A percentile compares a stretch with the other conserved stretches of the same genome.
These are phyloP conservation scores for Pteromalus puparum DNA, from an alignment of 1,140 invertebrate genomes.

Conservation along the genomic window DNA sequence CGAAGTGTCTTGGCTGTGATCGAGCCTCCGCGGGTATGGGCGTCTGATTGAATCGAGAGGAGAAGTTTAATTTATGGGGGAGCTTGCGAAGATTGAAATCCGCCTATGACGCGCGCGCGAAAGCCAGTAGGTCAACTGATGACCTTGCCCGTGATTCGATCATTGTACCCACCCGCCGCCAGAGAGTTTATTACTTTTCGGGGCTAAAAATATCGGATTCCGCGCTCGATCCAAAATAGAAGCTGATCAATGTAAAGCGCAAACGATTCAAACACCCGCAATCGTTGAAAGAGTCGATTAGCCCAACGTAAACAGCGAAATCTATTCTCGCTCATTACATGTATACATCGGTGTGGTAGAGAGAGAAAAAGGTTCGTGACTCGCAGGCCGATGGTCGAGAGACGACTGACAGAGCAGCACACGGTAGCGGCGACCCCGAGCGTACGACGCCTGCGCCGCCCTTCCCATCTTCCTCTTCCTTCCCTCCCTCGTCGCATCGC, in stretches of 20 bases:
- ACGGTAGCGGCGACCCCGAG: conserved; percentile 54
- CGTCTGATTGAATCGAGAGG: background rate
- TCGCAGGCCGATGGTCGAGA: conserved; percentile 67
- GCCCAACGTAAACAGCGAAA: background rate
- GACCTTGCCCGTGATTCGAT: background rate
- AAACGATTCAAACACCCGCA: too few relatives aligned
- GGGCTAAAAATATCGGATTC: background rate
- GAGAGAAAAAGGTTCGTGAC: conserved; percentile 44
- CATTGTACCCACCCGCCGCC: background rate
- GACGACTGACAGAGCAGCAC: conserved; percentile 59
- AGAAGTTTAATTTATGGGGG: background rate
- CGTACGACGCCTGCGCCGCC: conserved; percentile 64
- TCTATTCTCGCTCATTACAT: too few relatives aligned
- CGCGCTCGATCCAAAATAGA: too few relatives aligned
- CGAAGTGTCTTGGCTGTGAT: too few relatives aligned
- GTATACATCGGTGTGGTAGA: background rate
- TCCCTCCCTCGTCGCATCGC: conserved; percentile 36
- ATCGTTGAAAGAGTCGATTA: background rate
- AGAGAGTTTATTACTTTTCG: background rate
- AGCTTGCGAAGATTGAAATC: background rate
- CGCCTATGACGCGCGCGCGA: too few relatives aligned
- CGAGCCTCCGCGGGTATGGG: background rate
- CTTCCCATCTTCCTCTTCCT: conserved; percentile 36
- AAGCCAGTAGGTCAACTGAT: background rate
- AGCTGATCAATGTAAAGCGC: too few relatives aligned